Conservation (phyloP, 2,113 vertebrate genomes). For the Brachyhypopomus gauderio region DNA sequence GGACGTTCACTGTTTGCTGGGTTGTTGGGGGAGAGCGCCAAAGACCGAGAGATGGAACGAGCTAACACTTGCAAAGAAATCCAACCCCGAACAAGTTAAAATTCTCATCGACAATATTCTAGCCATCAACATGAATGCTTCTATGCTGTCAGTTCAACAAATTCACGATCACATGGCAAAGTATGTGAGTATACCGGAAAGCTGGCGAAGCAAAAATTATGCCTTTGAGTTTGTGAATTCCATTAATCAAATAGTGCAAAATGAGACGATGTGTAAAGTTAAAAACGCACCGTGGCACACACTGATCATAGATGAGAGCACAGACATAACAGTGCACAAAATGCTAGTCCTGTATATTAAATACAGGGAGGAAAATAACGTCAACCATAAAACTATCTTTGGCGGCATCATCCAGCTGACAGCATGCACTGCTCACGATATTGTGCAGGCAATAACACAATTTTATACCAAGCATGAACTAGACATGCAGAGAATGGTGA, state of each 20-base stretch:
- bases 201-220: no score
- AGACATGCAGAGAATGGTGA: constrained; percentile 45
- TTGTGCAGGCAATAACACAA: constrained; percentile 35
- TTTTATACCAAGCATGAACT: constrained; percentile 32
- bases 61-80: no score
- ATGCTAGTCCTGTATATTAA: constrained; percentile 45
- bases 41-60: no score
- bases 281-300: no score
- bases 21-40: no score
- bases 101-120: constrained; percentile 26
- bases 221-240: no score
- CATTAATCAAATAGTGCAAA: no score
- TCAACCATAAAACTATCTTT: constrained; percentile 42
- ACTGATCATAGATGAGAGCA: no score
- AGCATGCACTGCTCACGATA: constrained; percentile 28
- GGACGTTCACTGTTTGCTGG: no score
- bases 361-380: constrained; percentile 34
- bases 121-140: constrained; percentile 22
- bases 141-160: constrained; percentile 39
- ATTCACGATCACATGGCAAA: constrained; percentile 44
- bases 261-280: no score
- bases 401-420: constrained; percentile 30
- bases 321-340: constrained; percentile 27
- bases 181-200: constrained; percentile 27
- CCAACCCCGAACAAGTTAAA: no score